Evolutionary conservation across 2,797 vertebrate genomes (phyloP), one percentile per base, ranked within the genome.

Genomic region (Avahi laniger): DNA sequence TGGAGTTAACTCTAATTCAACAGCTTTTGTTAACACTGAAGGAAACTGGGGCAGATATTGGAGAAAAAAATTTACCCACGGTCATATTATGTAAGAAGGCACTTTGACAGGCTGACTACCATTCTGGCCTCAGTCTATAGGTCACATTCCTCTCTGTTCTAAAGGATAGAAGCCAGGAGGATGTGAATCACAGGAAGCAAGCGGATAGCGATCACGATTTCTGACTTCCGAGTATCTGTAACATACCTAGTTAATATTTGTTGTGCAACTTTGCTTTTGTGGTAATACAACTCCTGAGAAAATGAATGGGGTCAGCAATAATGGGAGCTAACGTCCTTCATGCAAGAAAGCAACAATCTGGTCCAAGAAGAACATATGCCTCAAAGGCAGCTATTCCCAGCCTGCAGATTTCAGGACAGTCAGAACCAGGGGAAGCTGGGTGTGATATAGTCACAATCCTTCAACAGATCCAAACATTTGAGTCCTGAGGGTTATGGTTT

Each of bases 201-300:
- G 11, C 17, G 2, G 10, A 48, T 12, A 91, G 35, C 24, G 3
- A 91, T 50, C 48, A 65, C 3, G 8, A 93, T 76, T 76, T 54
- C 33, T 63, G n/a, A 92, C 24, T 57, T 96, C 52, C 7, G 35
- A 67, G 30, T 73, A 46, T 59, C 15, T 70, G 9, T 80, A 92
- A 70, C 14, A 54, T 35, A 43, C 46, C 76, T 38, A 79, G 87
- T 33, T 96, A 92, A 86, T 79, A 82, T 72, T 75, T 85, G 52
- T 48, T 70, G 26, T 79, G 7, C 48, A 69, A 80, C 26, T 90
- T 87, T 38, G 30, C 43, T 67, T 94, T 86, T 50, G 82, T 18
- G 2, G 46, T 89, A 57, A 85, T 82, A 89, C 89, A 83, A 75
- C 89, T 86, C 79, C 80, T 54, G 81, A 81, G 59, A 38, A 96